Conservation (phyloP, 2,113 vertebrate genomes). For the Heterotilapia buettikoferi region DNA sequence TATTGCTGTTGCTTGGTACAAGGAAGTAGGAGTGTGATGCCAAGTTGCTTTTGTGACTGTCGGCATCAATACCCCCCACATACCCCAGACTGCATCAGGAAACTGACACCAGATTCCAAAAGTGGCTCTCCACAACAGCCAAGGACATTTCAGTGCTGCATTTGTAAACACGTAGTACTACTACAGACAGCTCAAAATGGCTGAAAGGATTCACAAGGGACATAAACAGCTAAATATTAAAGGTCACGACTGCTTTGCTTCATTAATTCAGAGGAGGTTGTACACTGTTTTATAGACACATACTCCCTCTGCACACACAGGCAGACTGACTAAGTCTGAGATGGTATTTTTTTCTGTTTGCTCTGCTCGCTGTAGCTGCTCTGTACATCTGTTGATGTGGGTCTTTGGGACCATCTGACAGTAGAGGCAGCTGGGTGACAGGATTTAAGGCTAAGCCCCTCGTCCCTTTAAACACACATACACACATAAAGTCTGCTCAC, state of each 20-base stretch:
- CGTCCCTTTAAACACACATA: constrained; percentile 36
- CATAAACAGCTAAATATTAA: neutral
- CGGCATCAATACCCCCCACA: constrained; percentile 20
- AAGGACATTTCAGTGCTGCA: constrained; percentile 60
- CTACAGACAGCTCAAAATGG: constrained; percentile 27
- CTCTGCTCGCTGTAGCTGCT: constrained; percentile 14
- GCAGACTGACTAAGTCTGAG: neutral
- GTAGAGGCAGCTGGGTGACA: constrained; percentile 56
- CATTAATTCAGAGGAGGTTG: neutral
- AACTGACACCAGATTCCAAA: constrained; percentile 71
- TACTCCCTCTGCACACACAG: neutral
- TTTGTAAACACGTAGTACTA: constrained; percentile 65
- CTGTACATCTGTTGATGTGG: constrained; percentile 57
- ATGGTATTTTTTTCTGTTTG: constrained; percentile 9
- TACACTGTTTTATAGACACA: neutral
- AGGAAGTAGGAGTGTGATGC: neutral
- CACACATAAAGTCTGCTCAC: neutral
- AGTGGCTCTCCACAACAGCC: constrained; percentile 56
- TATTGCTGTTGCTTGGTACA: neutral
- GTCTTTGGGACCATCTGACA: constrained; percentile 59
- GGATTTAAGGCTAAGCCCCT: constrained; percentile 58
- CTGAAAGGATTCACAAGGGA: neutral
- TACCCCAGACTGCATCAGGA: constrained; percentile 62
- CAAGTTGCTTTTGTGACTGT: constrained; percentile 19
- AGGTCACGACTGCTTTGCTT: neutral